Conservation (phyloP, 1,140 invertebrate genomes). For the Pseudachorutes palmiensis region DNA sequence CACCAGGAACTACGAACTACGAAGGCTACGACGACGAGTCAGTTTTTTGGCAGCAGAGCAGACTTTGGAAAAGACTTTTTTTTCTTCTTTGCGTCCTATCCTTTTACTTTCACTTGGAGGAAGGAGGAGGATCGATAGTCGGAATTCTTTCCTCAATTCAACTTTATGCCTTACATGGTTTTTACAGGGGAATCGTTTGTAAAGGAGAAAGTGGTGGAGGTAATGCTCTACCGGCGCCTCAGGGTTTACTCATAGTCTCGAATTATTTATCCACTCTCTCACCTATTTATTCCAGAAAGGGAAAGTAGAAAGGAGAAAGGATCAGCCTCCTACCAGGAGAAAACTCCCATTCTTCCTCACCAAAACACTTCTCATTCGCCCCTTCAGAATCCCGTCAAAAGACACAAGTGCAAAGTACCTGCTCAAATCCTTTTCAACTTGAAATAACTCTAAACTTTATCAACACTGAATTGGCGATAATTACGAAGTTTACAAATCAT, state of each 20-base stretch:
- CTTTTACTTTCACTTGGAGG: neutral
- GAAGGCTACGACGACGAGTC: no score
- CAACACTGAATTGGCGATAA: no score
- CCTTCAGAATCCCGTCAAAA: neutral
- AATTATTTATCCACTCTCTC: slow-evolving; percentile 1
- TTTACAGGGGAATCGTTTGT: neutral
- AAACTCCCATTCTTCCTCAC: no score
- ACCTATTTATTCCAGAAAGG: neutral
- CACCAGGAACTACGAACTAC: no score
- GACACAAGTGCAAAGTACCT: no score
- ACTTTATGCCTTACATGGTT: slow-evolving; percentile 3
- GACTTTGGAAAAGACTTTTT: neutral
- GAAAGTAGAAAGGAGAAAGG: neutral
- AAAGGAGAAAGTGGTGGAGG: neutral
- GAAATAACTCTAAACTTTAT: no score
- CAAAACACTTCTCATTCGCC: neutral
- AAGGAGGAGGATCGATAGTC: neutral
- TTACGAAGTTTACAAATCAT: neutral
- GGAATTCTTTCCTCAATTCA: neutral
- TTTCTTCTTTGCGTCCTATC: neutral
- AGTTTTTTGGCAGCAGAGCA: no score
- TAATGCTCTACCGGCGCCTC: slow-evolving; percentile 1
- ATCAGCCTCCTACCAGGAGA: neutral
- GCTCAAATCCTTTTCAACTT: no score
- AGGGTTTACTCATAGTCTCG: neutral